phyloP scores from a whole-genome alignment of 2,888 invertebrate species.

The Zaprionus obscuricornis region DNA sequence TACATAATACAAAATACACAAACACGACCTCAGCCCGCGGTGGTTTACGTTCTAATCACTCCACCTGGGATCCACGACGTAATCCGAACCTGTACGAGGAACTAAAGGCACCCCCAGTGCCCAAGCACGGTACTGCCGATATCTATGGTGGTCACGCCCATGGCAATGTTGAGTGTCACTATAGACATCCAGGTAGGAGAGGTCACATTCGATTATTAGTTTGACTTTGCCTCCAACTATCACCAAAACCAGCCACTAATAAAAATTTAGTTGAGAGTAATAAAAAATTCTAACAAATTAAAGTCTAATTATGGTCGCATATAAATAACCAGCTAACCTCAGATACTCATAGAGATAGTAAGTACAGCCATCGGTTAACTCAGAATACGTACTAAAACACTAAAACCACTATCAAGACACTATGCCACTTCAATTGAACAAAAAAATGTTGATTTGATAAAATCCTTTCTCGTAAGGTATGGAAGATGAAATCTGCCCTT shows the following conservation, averaged over 20 bases:
- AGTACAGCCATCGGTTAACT: slow-evolving; percentile 49
- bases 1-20: slow-evolving; percentile 25
- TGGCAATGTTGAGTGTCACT: slow-evolving; percentile 81
- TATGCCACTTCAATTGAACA: neutral
- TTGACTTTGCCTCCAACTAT: slow-evolving; percentile 42
- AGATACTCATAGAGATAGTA: slow-evolving; percentile 43
- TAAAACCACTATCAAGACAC: slow-evolving; percentile 57
- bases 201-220: too few relatives aligned
- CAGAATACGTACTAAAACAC: slow-evolving; percentile 60
- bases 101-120: slow-evolving; percentile 88
- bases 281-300: slow-evolving; percentile 35
- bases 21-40: slow-evolving; percentile 79
- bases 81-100: slow-evolving; percentile 92
- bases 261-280: slow-evolving; percentile 19
- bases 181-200: slow-evolving; percentile 83
- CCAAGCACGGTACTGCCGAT: slow-evolving; percentile 80
- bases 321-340: slow-evolving; percentile 38
- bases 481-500: slow-evolving; percentile 98
- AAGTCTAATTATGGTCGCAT: slow-evolving; percentile 53
- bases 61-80: slow-evolving; percentile 95
- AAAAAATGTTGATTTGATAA: neutral
- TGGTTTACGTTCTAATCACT: slow-evolving; percentile 85
- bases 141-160: slow-evolving; percentile 78
- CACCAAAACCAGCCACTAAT: neutral
- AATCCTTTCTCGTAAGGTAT: slow-evolving; percentile 86